Percentiles rank a stretch among this genome's conserved stretches.
Conservation (phyloP, 2,113 vertebrate genomes). For the Puma concolor region DNA sequence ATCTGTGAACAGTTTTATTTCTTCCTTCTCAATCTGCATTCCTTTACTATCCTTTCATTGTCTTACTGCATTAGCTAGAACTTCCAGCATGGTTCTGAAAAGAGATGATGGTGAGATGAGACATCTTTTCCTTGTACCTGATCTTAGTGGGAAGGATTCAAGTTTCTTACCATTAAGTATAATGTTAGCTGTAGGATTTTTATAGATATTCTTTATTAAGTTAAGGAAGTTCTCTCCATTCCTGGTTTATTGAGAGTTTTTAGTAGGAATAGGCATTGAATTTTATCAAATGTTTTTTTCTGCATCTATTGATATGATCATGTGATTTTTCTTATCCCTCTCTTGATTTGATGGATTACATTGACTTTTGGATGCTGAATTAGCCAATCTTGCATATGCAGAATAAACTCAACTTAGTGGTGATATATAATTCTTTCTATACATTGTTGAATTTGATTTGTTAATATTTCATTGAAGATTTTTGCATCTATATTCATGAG, state of each 20-base stretch:
- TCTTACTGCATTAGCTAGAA: background rate
- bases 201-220: background rate
- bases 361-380: background rate
- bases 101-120: background rate
- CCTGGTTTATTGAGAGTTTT: background rate
- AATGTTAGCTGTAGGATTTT: background rate
- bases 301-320: background rate
- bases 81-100: background rate
- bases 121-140: background rate
- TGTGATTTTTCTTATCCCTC: background rate
- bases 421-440: background rate
- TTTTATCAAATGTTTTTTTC: background rate
- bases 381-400: background rate
- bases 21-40: background rate
- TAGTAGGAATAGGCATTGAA: background rate
- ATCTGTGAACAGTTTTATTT: background rate
- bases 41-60: background rate
- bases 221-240: background rate
- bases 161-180: background rate
- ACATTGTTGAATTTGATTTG: background rate
- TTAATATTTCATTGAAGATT: background rate
- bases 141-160: background rate
- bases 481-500: background rate
- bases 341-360: background rate
- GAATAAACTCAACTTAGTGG: background rate